Percentiles rank a stretch among this genome's conserved stretches.
Conservation (phyloP, 2,888 invertebrate genomes). For the Caenorhabditis plicata region DNA sequence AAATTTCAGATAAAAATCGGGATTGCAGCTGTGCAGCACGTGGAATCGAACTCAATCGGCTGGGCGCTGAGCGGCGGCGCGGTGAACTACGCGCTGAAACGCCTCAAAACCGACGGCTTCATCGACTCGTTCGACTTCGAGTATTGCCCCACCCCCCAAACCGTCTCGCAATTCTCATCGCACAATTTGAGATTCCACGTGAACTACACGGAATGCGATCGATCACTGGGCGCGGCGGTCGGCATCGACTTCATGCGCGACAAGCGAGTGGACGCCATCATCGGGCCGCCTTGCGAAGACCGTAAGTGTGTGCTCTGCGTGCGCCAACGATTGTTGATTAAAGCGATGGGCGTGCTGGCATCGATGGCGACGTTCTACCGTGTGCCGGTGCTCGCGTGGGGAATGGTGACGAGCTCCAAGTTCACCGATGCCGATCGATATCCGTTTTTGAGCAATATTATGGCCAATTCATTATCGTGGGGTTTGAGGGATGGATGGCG, state of each 20-base stretch:
- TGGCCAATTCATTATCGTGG: conserved; percentile 29
- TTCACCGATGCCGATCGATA: conserved; percentile 29
- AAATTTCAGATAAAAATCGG: conserved; percentile 74
- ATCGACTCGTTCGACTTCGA: conserved; percentile 34
- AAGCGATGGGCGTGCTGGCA: conserved; percentile 31
- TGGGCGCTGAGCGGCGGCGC: conserved; percentile 45
- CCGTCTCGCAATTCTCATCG: no score
- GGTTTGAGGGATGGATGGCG: background rate
- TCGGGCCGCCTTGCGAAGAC: conserved; percentile 47
- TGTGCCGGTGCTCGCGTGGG: conserved; percentile 46
- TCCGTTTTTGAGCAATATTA: conserved; percentile 32
- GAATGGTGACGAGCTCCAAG: conserved; percentile 28
- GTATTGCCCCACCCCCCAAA: conserved; percentile 18
- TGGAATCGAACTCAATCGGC: conserved; percentile 22
- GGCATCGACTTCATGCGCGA: conserved; percentile 40
- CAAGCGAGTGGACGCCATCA: conserved; percentile 35
- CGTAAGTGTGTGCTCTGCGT: conserved; percentile 17
- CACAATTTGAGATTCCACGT: conserved; percentile 14
- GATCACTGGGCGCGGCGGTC: conserved; percentile 15
- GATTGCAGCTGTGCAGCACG: conserved; percentile 40
- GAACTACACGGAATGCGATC: conserved; percentile 34
- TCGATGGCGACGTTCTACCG: conserved; percentile 37
- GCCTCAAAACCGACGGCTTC: conserved; percentile 37
- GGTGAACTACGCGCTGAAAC: conserved; percentile 43
- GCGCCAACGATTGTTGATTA: conserved; percentile 2